These are phyloP conservation scores for Gorsachius magnificus DNA, from an alignment of 2,797 vertebrate genomes.

Conservation along the genomic window DNA sequence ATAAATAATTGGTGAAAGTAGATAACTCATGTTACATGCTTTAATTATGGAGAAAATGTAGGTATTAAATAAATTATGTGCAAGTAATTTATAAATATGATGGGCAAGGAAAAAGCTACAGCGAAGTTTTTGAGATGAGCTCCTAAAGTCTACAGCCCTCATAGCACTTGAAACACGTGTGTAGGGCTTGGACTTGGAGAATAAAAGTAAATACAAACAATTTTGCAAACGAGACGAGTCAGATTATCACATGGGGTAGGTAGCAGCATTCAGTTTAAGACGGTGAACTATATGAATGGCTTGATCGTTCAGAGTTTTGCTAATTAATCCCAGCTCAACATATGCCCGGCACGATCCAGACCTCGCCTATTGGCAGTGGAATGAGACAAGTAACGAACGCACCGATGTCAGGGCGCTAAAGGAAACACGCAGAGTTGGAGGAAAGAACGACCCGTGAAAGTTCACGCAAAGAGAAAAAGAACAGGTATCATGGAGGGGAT, in stretches of 20 bases:
- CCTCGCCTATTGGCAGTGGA: rapidly evolving
- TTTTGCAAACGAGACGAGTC: not conserved
- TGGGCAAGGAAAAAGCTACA: not conserved
- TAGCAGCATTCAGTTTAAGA: not conserved
- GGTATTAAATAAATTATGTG: not conserved
- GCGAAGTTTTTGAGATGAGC: not conserved
- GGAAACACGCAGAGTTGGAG: rapidly evolving
- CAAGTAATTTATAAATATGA: not conserved
- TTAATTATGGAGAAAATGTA: not conserved
- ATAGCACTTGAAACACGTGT: not conserved
- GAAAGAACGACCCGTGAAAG: not conserved
- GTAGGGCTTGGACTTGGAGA: not conserved
- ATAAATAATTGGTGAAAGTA: conserved; percentile 1
- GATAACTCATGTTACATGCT: not conserved
- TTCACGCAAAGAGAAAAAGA: not conserved
- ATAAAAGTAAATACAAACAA: too few species aligned
- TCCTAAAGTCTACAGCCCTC: not conserved
- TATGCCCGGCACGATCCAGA: rapidly evolving
- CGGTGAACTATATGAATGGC: not conserved
- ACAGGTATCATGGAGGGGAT: too few species aligned
- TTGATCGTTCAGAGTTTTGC: not conserved
- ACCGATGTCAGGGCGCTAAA: rapidly evolving
- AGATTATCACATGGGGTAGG: not conserved
- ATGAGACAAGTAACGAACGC: rapidly evolving
- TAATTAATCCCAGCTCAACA: not conserved